Evolutionary conservation across 1,140 invertebrate species (phyloP).

Genomic region (Cotesia typhae): DNA sequence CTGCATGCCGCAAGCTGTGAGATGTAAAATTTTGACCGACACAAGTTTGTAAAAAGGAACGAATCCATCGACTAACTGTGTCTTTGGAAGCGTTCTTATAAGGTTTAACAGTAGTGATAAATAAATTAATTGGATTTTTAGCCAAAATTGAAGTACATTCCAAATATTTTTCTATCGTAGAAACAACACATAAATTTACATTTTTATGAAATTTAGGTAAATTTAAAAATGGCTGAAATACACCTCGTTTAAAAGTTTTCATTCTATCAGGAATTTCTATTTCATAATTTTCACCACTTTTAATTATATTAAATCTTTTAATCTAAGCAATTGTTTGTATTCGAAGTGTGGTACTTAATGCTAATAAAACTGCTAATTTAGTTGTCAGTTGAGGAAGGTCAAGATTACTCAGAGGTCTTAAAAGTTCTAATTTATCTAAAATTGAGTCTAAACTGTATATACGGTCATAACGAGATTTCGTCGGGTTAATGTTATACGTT

Average conservation of each 20-base stretch:
- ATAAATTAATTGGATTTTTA: conserved; percentile 15
- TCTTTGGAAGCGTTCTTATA: conserved; percentile 8
- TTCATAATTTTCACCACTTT: conserved; percentile 15
- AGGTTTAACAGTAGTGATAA: not conserved
- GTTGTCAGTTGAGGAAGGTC: conserved; percentile 20
- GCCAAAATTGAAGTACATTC: not conserved
- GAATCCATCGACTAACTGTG: not conserved
- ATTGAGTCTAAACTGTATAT: too few species aligned
- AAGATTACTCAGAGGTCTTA: too few species aligned
- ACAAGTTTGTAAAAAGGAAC: not conserved
- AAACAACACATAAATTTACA: too few species aligned
- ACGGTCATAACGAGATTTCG: too few species aligned
- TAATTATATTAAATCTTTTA: conserved; percentile 25
- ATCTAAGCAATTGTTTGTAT: conserved; percentile 32
- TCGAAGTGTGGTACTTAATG: conserved; percentile 25
- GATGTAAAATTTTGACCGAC: not conserved
- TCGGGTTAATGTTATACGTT: too few species aligned
- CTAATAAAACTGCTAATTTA: conserved; percentile 33
- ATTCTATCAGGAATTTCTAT: conserved; percentile 32
- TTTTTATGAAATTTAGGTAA: too few species aligned
- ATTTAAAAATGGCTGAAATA: too few species aligned
- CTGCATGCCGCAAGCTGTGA: not conserved
- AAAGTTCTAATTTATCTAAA: too few species aligned
- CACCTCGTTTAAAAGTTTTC: conserved; percentile 22
- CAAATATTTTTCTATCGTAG: conserved; percentile 17